Evolutionary conservation across 1,140 invertebrate genomes (phyloP), one percentile per base, ranked within the genome.

Genomic region (Ceratina calcarata): DNA sequence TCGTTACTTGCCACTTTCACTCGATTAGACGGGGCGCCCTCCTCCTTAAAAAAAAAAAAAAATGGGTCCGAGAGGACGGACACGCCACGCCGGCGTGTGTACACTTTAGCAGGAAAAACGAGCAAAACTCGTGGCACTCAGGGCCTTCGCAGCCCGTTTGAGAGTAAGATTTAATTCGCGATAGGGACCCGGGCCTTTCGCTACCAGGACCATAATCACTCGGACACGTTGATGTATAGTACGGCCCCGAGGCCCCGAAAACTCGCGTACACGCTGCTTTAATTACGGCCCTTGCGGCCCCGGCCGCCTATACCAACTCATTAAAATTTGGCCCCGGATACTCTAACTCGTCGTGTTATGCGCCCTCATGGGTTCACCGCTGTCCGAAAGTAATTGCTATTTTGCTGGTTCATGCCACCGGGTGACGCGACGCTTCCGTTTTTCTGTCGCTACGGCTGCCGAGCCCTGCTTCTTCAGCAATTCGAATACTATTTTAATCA

Each of bases 91-190:
- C 13, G 67, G 22, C 8, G 16, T 55, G 67, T 60, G 10, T 60
- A 79, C 62, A 60, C 53, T 65, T 10, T 53, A 55, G 32, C 22
- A 79, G 80, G 68, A 62, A 83, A 66, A 81, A 80, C 58, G 67
- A 84, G 65, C 55, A 53, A 73, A 70, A 37, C 18, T 20, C 62
- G 51, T 12, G 7, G 37, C 37, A 45, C 37, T 45, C 37, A 45
- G 37, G 37, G 37, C 58, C 65, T 68, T 66, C 62, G 45, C 58
- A 24, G 68, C 12, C 45, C 49, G 49, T 51, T 66, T 73, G 78
- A 87, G 80, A 87, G 81, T 80, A 80, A 89, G 88, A 90, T 90
- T 87, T 81, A 86, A 88, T 90, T 82, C 82, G 74, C 79, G 87
- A 89, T 88, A 88, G 84, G 81, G 65, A 57, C 77, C 37, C 6